Evolutionary conservation across 1,140 invertebrate genomes (phyloP).

Genomic region (Lordiphosa clarofinis): DNA sequence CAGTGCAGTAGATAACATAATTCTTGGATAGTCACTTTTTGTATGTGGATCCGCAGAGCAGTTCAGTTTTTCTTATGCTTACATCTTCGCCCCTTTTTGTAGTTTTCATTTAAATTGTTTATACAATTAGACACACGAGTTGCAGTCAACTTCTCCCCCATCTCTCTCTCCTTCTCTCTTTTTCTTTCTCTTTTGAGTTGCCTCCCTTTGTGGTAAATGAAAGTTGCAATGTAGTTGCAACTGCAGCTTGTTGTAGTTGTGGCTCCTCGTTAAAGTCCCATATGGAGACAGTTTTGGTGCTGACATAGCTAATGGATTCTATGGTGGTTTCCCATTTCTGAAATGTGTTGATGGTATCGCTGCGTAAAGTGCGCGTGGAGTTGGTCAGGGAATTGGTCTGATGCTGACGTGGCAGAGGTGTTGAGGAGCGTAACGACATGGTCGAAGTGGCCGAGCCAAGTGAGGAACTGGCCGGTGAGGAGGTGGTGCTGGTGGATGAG

Average conservation of each 20-base stretch:
- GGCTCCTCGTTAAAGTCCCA: slow-evolving; percentile 56
- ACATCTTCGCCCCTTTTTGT: background rate
- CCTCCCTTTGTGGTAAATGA: slow-evolving; percentile 51
- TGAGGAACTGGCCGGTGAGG: slow-evolving; percentile 58
- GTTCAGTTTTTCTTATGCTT: too few species aligned
- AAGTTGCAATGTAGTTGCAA: slow-evolving; percentile 67
- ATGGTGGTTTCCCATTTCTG: slow-evolving; percentile 78
- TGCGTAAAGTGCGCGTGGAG: slow-evolving; percentile 52
- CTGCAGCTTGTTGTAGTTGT: slow-evolving; percentile 68
- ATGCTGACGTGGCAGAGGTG: slow-evolving; percentile 25
- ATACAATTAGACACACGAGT: slow-evolving; percentile 63
- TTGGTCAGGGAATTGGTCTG: background rate
- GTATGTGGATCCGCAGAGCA: slow-evolving; percentile 10
- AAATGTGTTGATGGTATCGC: slow-evolving; percentile 72
- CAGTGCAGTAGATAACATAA: too few species aligned
- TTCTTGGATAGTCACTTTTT: too few species aligned
- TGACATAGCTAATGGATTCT: slow-evolving; percentile 76
- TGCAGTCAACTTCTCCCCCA: slow-evolving; percentile 13
- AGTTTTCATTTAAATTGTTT: slow-evolving; percentile 68
- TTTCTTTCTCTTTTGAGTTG: slow-evolving; percentile 1
- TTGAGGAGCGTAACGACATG: slow-evolving; percentile 66
- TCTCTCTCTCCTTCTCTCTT: background rate
- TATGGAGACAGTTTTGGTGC: slow-evolving; percentile 70
- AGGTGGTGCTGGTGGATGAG: slow-evolving; percentile 56
- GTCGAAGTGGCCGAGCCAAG: slow-evolving; percentile 70